phyloP scores from a whole-genome alignment of 2,888 invertebrate genomes.

The Branchipolynoe longqiensis region DNA sequence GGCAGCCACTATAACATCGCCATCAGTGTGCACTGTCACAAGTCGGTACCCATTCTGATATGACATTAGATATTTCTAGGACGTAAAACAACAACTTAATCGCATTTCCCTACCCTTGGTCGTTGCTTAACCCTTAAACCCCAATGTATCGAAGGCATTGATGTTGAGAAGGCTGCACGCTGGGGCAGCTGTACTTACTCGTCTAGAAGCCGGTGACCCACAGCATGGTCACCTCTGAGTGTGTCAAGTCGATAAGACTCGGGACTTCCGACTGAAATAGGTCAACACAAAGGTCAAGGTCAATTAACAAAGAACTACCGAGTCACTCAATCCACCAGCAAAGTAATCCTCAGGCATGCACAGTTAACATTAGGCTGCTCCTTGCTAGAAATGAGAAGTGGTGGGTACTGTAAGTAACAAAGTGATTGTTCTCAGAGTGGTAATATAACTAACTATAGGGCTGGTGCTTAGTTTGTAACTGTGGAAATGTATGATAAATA shows the following conservation, averaged over 20 bases:
- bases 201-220: constrained; percentile 54
- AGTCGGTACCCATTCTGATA: too few species aligned
- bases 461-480: not conserved
- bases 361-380: not conserved
- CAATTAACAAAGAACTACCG: not conserved
- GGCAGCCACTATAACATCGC: too few species aligned
- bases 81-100: too few species aligned
- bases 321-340: not conserved
- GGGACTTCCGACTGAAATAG: constrained; percentile 46
- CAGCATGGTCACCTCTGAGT: constrained; percentile 48
- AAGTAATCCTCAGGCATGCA: not conserved
- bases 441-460: too few species aligned
- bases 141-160: too few species aligned
- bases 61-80: too few species aligned
- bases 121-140: too few species aligned
- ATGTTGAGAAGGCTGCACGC: too few species aligned
- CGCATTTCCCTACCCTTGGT: too few species aligned
- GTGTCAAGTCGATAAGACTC: constrained; percentile 34
- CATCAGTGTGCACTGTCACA: too few species aligned
- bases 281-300: not conserved
- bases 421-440: too few species aligned
- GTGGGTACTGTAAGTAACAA: too few species aligned
- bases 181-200: constrained; percentile 38
- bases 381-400: not conserved
- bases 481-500: not conserved